Conservation (phyloP, 53 echinoderm and acorn worm species). For the Apostichopus leukothele region DNA sequence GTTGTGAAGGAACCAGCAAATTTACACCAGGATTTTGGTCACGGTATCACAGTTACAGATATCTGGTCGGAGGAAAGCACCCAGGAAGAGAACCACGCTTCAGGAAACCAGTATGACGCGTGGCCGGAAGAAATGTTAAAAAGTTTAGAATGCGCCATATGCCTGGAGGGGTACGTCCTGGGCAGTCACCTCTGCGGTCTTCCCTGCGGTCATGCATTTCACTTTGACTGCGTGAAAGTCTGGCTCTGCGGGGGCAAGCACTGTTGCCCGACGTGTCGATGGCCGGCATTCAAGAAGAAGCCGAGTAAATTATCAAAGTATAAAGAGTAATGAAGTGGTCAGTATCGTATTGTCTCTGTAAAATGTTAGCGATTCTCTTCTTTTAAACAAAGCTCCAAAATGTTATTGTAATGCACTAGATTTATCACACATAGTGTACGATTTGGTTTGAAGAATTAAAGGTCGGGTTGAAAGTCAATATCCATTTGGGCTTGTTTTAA, state of each 20-base stretch:
- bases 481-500: no score
- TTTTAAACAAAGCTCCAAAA: no score
- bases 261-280: constrained; percentile 85
- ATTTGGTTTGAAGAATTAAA: no score
- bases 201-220: constrained; percentile 93
- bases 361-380: no score
- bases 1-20: constrained; percentile 2
- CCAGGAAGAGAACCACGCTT: not conserved
- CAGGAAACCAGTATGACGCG: constrained; percentile 39
- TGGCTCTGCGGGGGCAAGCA: constrained; percentile 85
- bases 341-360: no score
- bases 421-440: no score
- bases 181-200: constrained; percentile 75
- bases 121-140: constrained; percentile 79
- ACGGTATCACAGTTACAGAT: not conserved
- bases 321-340: constrained; percentile 57
- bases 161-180: constrained; percentile 70
- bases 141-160: constrained; percentile 78
- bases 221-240: constrained; percentile 68
- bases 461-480: no score
- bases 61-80: not conserved
- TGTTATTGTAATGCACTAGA: no score
- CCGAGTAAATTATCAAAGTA: constrained; percentile 75
- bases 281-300: constrained; percentile 93
- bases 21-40: not conserved